Evolutionary conservation across 2,797 vertebrate genomes (phyloP), one percentile per base, ranked within the genome.

Genomic region (Pygocentrus nattereri): DNA sequence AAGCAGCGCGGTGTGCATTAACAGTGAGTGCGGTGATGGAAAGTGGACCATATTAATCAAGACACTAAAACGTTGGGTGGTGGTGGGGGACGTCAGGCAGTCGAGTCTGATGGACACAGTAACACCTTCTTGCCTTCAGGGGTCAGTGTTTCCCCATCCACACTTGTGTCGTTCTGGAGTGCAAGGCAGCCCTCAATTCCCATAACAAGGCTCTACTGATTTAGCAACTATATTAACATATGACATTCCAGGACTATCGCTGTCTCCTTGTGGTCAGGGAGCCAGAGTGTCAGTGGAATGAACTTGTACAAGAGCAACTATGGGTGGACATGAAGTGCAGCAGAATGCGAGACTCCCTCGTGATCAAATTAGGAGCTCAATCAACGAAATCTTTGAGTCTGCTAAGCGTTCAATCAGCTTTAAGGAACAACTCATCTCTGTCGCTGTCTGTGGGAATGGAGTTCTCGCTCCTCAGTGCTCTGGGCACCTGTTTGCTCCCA

Each of bases 31-130:
- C 79, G 87, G 91, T 90, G 90, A 93, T 92, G 87, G 88, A 93
- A 93, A 90, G 92, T 91, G 90, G 92, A 92, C 92, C 90, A 84
- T 91, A 94, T 94, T 94, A 94, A 94, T 94, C 91, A 93, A 91
- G 86, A 92, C 85, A 80, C 87, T 89, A 86, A 91, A 87, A 79
- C 83, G 80, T 79, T 52, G 54, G 59, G 71, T 61, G 77, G 69
- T 47, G 88, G 86, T 62, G 65, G 70, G n/a, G 44, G 68, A 56
- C 76, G 31, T 75, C 7, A n/a, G 56, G 41, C 54, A 21, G 56
- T 74, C 3, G 65, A 73, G 62, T 54, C 4, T 44, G 47, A 71
- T 25, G 71, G 67, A 79, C 87, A 90, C 85, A 90, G 88, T 93
- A 85, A 87, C 85, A 44, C 7, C 16, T 47, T 81, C 76, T 76